Evolutionary conservation across 2,113 vertebrate species (phyloP), one percentile per base, ranked within the genome.

Genomic region (Regulus satrapa): DNA sequence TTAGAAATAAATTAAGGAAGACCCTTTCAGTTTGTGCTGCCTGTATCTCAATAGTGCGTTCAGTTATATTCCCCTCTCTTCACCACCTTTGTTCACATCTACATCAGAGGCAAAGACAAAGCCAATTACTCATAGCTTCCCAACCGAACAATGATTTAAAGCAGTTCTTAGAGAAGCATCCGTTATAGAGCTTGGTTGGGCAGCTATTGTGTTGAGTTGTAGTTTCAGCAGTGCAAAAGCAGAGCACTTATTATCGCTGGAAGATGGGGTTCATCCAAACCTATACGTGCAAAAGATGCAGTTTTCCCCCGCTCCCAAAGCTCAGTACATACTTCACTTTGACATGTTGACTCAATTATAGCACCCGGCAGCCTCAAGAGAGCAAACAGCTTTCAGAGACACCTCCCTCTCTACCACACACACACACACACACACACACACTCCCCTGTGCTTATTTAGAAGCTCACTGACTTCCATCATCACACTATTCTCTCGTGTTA

Each of bases 301-400:
- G 84, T 45, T 89, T 48, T 68, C 18, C 73, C 55, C 74, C 1
- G 1, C 69, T 92, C 80, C 45, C 80, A 52, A 72, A 81, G 93
- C 95, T 82, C 52, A 3, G 64, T 80, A 63, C 80, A 94, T 95
- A 78, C 73, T 81, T 95, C 94, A 94, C 61, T 95, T 81, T 82
- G 89, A 96, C 94, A 93, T 10, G 56, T 56, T 92, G 91, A 68
- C 91, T 96, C 95, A 94, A 88, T 94, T 91, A 96, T 6, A 87
- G 87, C 80, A 91, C 89, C 77, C 0, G 1, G 77, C 46, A 94
- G 82, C 80, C 95, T 58, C 95, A 54, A 75, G 89, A 86, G 93
- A 89, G 76, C 62, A 54, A 75, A 82, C 62, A 41, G 81, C 45
- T 64, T 82, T 89, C 56, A 41, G 36, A 89, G 77, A 76, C 69